Evolutionary conservation across 1,140 invertebrate genomes (phyloP).

Genomic region (Orussus abietinus): DNA sequence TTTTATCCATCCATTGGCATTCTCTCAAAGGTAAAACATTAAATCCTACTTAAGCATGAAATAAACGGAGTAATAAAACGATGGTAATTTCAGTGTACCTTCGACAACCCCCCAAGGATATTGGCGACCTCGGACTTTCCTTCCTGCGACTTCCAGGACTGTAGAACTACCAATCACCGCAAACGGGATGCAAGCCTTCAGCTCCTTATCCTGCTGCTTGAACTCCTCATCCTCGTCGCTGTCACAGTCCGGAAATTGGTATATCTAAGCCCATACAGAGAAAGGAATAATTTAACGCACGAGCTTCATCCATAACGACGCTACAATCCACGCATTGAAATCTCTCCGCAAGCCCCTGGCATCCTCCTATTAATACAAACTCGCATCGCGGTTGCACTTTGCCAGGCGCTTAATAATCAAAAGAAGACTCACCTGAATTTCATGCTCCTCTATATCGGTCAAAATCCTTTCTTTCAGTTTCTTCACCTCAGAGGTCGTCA

Average conservation of each 20-base stretch:
- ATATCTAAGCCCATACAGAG: slow-evolving; percentile 60
- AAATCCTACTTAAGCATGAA: no score
- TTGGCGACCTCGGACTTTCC: slow-evolving; percentile 83
- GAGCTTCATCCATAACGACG: no score
- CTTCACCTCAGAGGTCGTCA: slow-evolving; percentile 84
- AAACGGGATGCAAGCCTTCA: slow-evolving; percentile 91
- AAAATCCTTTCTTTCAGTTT: slow-evolving; percentile 84
- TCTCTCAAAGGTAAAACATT: no score
- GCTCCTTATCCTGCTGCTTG: slow-evolving; percentile 83
- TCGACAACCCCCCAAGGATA: slow-evolving; percentile 99
- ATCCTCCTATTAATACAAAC: no score
- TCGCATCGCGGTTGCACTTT: no score
- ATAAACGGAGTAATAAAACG: no score
- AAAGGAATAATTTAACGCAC: neutral
- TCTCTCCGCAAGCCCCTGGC: no score
- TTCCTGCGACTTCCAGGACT: slow-evolving; percentile 87
- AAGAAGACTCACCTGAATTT: slow-evolving; percentile 82
- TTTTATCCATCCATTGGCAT: neutral
- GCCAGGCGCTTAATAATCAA: no score
- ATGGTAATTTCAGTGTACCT: slow-evolving; percentile 54
- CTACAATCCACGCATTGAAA: no score
- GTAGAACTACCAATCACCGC: slow-evolving; percentile 95
- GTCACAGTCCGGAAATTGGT: slow-evolving; percentile 96
- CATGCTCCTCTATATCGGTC: slow-evolving; percentile 74
- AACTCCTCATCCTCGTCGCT: slow-evolving; percentile 92